Conservation (phyloP, 2,797 vertebrate species). For the Chaunax sp. region DNA sequence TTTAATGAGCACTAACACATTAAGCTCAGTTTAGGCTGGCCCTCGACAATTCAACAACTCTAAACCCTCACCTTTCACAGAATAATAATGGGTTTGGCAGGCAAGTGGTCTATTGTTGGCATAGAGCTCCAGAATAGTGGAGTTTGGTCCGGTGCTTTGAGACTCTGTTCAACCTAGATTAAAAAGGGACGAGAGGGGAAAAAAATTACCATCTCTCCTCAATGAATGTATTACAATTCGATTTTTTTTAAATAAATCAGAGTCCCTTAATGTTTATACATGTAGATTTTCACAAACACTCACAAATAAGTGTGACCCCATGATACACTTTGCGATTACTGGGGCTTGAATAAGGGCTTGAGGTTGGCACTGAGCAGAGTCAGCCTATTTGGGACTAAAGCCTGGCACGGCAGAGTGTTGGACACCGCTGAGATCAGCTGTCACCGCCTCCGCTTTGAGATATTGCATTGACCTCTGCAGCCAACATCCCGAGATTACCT, state of each 20-base stretch:
- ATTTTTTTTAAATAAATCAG: too few species aligned
- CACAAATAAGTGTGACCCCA: constrained; percentile 55
- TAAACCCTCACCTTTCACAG: constrained; percentile 56
- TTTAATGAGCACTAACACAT: too few species aligned
- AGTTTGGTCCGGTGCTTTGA: constrained; percentile 6
- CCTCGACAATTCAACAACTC: constrained; percentile 33
- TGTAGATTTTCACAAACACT: not conserved
- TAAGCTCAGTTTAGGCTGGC: constrained; percentile 17
- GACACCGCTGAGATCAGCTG: constrained; percentile 63
- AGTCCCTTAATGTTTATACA: not conserved
- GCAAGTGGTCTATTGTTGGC: constrained; percentile 35
- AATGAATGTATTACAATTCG: too few species aligned
- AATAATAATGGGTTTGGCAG: constrained; percentile 62
- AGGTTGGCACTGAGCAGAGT: constrained; percentile 47
- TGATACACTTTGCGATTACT: constrained; percentile 61
- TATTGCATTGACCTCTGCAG: constrained; percentile 84
- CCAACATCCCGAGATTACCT: constrained; percentile 81
- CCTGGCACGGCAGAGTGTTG: constrained; percentile 42
- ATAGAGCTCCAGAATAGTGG: constrained; percentile 12
- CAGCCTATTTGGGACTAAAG: constrained; percentile 63
- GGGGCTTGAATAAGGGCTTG: constrained; percentile 52
- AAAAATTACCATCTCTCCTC: not conserved
- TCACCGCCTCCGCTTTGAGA: constrained; percentile 70
- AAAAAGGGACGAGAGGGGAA: not conserved
- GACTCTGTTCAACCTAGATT: constrained; percentile 25